Conservation (phyloP, 1,140 invertebrate genomes). For the Cardiocondyla obscurior region DNA sequence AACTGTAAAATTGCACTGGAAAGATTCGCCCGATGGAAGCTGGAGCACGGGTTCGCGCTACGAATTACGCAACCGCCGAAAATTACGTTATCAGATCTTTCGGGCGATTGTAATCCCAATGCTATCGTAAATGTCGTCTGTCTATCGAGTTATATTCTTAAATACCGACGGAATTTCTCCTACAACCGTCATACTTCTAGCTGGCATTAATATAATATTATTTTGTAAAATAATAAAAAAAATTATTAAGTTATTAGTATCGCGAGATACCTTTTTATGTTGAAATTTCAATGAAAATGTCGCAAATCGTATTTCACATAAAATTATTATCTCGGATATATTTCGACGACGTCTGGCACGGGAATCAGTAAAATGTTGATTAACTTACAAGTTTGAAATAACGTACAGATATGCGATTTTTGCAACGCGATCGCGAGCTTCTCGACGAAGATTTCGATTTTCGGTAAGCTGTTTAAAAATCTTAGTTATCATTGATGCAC, state of each 20-base stretch:
- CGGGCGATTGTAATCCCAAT: not conserved
- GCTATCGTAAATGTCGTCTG: not conserved
- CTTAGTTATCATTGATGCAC: not conserved
- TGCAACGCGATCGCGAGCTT: not conserved
- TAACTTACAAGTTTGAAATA: not conserved
- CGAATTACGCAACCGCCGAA: slow-evolving; percentile 24
- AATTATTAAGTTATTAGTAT: not conserved
- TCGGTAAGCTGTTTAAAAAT: not conserved
- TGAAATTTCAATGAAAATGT: slow-evolving; percentile 5
- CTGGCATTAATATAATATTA: not conserved
- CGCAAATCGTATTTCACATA: not conserved
- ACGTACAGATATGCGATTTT: not conserved
- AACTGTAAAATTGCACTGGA: slow-evolving; percentile 25
- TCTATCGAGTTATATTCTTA: not conserved
- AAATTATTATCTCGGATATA: not conserved
- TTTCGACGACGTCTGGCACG: not conserved
- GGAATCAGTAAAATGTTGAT: slow-evolving; percentile 3
- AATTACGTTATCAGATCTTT: slow-evolving; percentile 32
- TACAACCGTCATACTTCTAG: not conserved
- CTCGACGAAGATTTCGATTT: not conserved
- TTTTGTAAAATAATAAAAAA: not conserved
- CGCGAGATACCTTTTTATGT: not conserved
- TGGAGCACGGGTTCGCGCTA: not conserved
- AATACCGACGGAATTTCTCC: not conserved
- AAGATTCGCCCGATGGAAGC: not conserved